Conservation (phyloP, 1,140 invertebrate species). For the Dufourea novaeangliae region DNA sequence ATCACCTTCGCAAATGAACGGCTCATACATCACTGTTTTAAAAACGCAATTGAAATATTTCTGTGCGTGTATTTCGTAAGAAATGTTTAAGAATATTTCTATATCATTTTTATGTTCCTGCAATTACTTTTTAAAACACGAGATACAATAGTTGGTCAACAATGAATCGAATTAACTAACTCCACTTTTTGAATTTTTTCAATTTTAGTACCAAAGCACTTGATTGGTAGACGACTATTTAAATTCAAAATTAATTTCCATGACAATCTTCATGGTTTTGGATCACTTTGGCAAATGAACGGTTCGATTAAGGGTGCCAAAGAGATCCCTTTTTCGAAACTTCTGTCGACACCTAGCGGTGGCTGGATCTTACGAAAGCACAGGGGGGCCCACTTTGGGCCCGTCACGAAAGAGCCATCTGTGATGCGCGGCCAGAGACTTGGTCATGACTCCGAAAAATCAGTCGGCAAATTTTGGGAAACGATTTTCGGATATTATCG, state of each 20-base stretch:
- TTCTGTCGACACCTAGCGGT: conserved; percentile 45
- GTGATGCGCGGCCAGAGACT: neutral
- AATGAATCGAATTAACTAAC: no score
- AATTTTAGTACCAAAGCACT: no score
- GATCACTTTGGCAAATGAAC: no score
- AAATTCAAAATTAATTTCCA: no score
- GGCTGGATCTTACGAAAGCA: neutral
- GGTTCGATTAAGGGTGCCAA: neutral
- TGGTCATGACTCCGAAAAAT: neutral
- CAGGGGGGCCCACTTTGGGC: neutral
- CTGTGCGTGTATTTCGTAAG: neutral
- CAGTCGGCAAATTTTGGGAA: conserved; percentile 31
- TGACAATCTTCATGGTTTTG: no score
- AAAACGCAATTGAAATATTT: no score
- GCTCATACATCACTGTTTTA: neutral
- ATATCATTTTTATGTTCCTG: neutral
- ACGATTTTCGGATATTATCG: neutral
- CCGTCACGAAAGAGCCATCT: conserved; percentile 35
- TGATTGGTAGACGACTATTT: no score
- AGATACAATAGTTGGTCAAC: neutral
- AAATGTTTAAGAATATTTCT: neutral
- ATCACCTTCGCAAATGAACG: no score
- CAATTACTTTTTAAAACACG: no score
- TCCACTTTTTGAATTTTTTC: no score
- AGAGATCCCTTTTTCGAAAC: neutral